Percentiles rank a stretch among this genome's conserved stretches.
phyloP scores from a whole-genome alignment of 2,797 vertebrate species.

The Adrianichthys oophorus region DNA sequence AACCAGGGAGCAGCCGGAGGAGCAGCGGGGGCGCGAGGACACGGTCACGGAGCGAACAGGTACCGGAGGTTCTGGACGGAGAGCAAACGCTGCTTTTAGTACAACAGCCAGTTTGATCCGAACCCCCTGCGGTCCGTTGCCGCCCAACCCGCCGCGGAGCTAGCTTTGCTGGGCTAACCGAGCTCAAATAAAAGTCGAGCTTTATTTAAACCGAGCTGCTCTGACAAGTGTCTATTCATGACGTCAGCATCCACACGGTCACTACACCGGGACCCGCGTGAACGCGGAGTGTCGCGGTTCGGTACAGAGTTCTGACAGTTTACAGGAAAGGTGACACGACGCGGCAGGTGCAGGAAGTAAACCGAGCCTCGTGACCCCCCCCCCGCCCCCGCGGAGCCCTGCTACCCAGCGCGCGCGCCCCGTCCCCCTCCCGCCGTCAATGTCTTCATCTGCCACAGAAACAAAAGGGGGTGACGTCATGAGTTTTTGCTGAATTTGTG shows the following conservation, averaged over 20 bases:
- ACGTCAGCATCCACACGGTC: too few species aligned
- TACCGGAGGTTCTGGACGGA: background rate
- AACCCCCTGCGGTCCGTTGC: background rate
- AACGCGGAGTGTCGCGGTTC: background rate
- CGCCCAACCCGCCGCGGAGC: too few species aligned
- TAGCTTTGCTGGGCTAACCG: too few species aligned
- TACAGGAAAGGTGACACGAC: constrained; percentile 25
- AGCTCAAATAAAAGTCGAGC: too few species aligned
- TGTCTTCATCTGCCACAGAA: too few species aligned
- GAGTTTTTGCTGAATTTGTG: too few species aligned
- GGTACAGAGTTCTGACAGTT: constrained; percentile 38
- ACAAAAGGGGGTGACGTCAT: too few species aligned
- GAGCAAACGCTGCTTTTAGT: too few species aligned
- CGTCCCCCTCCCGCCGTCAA: too few species aligned
- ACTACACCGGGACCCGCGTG: background rate
- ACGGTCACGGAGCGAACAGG: constrained; percentile 14
- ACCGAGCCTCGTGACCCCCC: background rate
- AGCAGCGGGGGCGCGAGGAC: constrained; percentile 5
- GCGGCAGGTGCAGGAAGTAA: constrained; percentile 41
- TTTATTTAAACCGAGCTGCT: too few species aligned
- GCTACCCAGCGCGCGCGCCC: too few species aligned
- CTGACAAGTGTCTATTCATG: background rate
- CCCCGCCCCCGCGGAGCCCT: background rate
- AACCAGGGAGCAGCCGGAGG: constrained; percentile 34
- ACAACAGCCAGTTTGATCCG: too few species aligned